Conservation (phyloP, 2,113 vertebrate genomes). For the Mionectes macconnelli region DNA sequence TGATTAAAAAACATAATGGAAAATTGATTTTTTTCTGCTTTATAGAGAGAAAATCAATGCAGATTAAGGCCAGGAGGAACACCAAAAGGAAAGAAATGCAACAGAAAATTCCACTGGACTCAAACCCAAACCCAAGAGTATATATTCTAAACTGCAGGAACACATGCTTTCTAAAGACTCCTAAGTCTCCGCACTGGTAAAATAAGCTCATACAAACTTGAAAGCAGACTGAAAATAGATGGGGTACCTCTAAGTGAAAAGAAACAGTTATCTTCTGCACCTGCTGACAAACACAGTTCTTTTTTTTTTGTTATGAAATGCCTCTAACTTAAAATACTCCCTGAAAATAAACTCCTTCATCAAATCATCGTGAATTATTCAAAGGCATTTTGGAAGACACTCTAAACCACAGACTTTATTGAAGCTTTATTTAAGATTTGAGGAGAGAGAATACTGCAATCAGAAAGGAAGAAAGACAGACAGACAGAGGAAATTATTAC, state of each 20-base stretch:
- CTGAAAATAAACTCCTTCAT: slow-evolving; percentile 24
- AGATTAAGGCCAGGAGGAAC: slow-evolving; percentile 59
- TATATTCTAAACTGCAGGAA: background rate
- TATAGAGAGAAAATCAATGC: slow-evolving; percentile 55
- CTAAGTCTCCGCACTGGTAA: background rate
- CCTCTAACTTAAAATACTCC: background rate
- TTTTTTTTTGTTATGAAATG: slow-evolving; percentile 9
- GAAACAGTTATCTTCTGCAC: slow-evolving; percentile 6
- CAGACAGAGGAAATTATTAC: slow-evolving; percentile 11
- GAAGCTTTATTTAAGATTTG: slow-evolving; percentile 40
- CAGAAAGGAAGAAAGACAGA: slow-evolving; percentile 17
- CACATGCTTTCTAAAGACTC: background rate
- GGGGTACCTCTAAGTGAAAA: background rate
- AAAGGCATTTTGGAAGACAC: slow-evolving; percentile 32
- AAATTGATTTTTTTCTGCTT: slow-evolving; percentile 67
- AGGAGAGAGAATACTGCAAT: slow-evolving; percentile 36
- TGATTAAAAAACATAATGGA: slow-evolving; percentile 72
- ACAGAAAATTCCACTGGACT: background rate
- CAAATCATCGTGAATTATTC: slow-evolving; percentile 11
- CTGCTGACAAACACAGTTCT: background rate
- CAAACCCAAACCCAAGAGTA: background rate
- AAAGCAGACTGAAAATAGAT: slow-evolving; percentile 32
- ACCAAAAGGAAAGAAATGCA: background rate
- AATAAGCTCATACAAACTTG: slow-evolving; percentile 28
- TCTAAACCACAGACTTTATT: slow-evolving; percentile 22